phyloP scores from a whole-genome alignment of 2,113 vertebrate genomes.

The zebrafish (Danio rerio) region DNA sequence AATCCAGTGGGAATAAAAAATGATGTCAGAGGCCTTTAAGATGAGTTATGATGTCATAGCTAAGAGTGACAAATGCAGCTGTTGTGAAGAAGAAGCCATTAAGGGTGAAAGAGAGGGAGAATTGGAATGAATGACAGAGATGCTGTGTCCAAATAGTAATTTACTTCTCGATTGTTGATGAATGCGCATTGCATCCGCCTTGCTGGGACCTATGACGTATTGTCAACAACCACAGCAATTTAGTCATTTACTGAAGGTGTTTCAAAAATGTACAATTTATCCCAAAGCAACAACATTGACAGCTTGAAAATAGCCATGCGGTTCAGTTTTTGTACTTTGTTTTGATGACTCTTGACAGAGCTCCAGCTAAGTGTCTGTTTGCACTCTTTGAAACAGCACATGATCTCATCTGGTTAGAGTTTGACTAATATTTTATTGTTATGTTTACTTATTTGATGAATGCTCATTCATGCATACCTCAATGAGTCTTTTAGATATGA shows the following conservation, averaged over 20 bases:
- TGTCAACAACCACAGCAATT: not conserved
- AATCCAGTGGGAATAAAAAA: conserved; percentile 43
- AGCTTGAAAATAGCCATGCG: not conserved
- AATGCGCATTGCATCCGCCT: not conserved
- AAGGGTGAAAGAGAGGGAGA: not conserved
- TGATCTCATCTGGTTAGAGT: too few species aligned
- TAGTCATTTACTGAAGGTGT: not conserved
- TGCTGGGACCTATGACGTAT: not conserved
- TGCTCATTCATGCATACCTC: too few species aligned
- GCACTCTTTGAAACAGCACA: too few species aligned
- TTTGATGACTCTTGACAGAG: not conserved
- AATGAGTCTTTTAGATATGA: too few species aligned
- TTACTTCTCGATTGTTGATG: not conserved
- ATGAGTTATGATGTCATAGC: conserved; percentile 72
- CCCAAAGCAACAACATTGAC: not conserved
- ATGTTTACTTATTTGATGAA: too few species aligned
- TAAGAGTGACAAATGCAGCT: conserved; percentile 62
- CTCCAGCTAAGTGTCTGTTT: not conserved
- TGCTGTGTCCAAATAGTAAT: not conserved
- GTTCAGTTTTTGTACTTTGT: not conserved
- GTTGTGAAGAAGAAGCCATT: conserved; percentile 65
- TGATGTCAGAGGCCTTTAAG: conserved; percentile 65
- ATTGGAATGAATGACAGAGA: not conserved
- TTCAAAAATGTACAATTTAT: not conserved
- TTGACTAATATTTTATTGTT: too few species aligned